A percentile compares a stretch with the other conserved stretches of the same genome.
Conservation (phyloP, 2,888 invertebrate genomes). For the Morpho achilles region DNA sequence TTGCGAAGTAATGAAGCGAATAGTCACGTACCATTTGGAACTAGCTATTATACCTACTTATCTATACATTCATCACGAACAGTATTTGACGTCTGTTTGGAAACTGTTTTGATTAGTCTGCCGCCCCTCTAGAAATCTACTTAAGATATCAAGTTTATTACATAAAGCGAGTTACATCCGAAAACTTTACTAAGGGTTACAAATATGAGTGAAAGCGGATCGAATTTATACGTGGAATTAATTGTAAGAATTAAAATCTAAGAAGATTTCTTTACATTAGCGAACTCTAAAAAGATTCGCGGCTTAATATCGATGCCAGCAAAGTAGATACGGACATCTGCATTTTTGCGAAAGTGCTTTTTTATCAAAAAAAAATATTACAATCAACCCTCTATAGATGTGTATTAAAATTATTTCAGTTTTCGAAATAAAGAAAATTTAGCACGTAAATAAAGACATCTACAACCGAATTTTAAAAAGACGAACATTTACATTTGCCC, state of each 20-base stretch:
- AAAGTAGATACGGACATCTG: too few relatives aligned
- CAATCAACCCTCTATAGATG: too few relatives aligned
- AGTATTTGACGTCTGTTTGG: conserved; percentile 18
- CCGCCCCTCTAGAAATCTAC: conserved; percentile 6
- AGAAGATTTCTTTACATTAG: background rate
- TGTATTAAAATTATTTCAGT: too few relatives aligned
- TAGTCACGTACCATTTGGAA: conserved; percentile 5
- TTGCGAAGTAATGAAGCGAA: conserved; percentile 6
- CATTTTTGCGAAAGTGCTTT: too few relatives aligned
- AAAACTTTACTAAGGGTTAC: conserved; percentile 1
- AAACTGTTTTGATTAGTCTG: conserved; percentile 17
- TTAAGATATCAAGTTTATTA: conserved; percentile 16
- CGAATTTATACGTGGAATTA: background rate
- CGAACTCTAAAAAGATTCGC: background rate
- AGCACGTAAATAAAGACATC: too few relatives aligned
- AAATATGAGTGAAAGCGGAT: background rate
- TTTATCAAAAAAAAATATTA: too few relatives aligned
- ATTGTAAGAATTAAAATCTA: too few relatives aligned
- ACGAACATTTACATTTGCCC: too few relatives aligned
- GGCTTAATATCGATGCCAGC: too few relatives aligned
- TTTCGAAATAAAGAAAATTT: too few relatives aligned
- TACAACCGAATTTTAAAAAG: too few relatives aligned
- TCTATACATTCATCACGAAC: conserved; percentile 2
- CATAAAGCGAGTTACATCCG: background rate
- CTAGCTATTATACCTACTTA: background rate